Evolutionary conservation across 2,113 vertebrate genomes (phyloP).

Genomic region (Triplophysa rosa): DNA sequence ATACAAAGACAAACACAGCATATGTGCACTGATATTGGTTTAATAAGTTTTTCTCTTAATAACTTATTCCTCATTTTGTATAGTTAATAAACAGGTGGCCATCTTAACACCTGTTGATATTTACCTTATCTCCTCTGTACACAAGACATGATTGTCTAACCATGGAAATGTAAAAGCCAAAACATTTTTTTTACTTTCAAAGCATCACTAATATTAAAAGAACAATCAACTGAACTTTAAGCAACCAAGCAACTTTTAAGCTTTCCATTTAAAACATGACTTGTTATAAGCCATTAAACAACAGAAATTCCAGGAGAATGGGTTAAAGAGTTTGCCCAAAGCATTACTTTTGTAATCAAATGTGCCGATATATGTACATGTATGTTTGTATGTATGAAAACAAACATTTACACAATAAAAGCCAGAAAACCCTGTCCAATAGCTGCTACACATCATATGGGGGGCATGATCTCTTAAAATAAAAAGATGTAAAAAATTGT

Average conservation of each 20-base stretch:
- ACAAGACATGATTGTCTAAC: conserved; percentile 68
- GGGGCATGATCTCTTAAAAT: conserved; percentile 35
- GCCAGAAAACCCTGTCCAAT: conserved; percentile 32
- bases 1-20: not conserved
- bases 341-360: conserved; percentile 34
- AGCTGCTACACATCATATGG: conserved; percentile 51
- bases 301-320: conserved; percentile 24
- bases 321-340: conserved; percentile 43
- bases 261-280: conserved; percentile 33
- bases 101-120: not conserved
- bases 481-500: not conserved
- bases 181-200: conserved; percentile 34
- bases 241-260: not conserved
- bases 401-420: conserved; percentile 51
- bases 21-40: not conserved
- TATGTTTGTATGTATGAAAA: conserved; percentile 53
- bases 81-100: not conserved
- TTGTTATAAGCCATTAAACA: conserved; percentile 8
- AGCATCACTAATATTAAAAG: conserved; percentile 36
- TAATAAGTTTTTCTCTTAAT: not conserved
- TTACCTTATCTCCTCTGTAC: conserved; percentile 44
- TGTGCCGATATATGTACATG: conserved; percentile 41
- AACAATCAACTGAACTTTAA: conserved; percentile 38
- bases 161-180: conserved; percentile 50
- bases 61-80: conserved; percentile 20